Evolutionary conservation across 2,797 vertebrate species (phyloP).

Genomic region (Leptoclinus maculatus): DNA sequence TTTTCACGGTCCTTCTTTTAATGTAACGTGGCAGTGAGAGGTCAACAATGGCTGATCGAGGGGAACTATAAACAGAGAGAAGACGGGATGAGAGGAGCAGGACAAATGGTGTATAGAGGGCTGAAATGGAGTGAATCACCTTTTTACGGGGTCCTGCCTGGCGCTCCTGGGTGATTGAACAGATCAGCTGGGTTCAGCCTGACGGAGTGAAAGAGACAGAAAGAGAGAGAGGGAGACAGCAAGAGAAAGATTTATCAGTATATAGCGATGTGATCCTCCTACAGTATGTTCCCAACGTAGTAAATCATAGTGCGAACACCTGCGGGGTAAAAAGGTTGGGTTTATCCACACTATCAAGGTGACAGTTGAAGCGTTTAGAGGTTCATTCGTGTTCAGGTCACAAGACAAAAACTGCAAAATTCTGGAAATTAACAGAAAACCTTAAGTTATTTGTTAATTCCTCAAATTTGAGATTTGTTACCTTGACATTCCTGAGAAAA

Average conservation of each 20-base stretch:
- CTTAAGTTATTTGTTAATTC: background rate
- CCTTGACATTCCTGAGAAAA: background rate
- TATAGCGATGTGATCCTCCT: conserved; percentile 50
- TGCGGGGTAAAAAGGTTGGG: conserved; percentile 49
- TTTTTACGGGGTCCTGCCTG: conserved; percentile 70
- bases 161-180: conserved; percentile 70
- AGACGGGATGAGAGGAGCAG: conserved; percentile 38
- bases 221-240: conserved; percentile 26
- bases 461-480: background rate
- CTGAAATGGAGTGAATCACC: conserved; percentile 70
- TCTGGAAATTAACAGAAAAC: background rate
- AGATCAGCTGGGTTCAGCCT: conserved; percentile 65
- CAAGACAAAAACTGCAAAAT: background rate
- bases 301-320: conserved; percentile 55
- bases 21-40: conserved; percentile 29
- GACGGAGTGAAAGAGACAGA: conserved; percentile 49
- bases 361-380: conserved; percentile 21
- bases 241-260: conserved; percentile 53
- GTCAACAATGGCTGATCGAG: conserved; percentile 51
- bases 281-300: conserved; percentile 45
- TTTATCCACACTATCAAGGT: conserved; percentile 22
- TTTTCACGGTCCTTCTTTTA: conserved; percentile 34
- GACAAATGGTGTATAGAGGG: conserved; percentile 58
- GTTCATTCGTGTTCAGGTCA: conserved; percentile 5
- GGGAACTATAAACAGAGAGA: conserved; percentile 50